Evolutionary conservation across 1,140 invertebrate species (phyloP), one percentile per base, ranked within the genome.

Genomic region (Dendrolimus kikuchii): DNA sequence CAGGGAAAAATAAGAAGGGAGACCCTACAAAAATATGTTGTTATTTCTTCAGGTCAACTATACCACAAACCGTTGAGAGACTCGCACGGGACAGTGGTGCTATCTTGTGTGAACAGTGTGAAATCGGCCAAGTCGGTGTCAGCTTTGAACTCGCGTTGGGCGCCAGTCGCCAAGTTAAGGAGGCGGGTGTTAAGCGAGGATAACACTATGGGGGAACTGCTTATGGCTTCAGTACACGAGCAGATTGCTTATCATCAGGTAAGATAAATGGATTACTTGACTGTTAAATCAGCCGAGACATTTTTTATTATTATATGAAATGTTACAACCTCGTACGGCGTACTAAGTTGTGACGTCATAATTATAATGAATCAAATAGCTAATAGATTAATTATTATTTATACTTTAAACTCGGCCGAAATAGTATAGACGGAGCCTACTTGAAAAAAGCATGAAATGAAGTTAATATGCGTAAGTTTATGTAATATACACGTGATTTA

Each of bases 181-280:
- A 89, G 91, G 23, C 86, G 91, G 48, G 79, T 89, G 6, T 83
- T 89, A n/a, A 89, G 87, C 40, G 88, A 94, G 59, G 93, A 95
- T 61, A 93, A 92, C 64, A 93, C 91, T 51, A 93, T 96, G 38
- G 91, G 91, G 1, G 95, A 97, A 62, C 89, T 95, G 64, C 89
- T 96, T 9, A 93, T 96, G 90, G 91, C 92, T 40, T 95, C 94
- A 9, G 93, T 96, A 53, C 92, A 94, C 63, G 96, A 98, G 51
- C 96, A 98, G 89, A 95, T 99, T 54, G 91, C 93, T 38, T 99
- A 98, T 80, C 94, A 98, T 73, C 95, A 98, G 89, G 93, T 84
- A 23, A 50, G 41, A 6, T 23, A 23, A 23, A 23, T 23, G 1
- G 23, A 23, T 23, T 23, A 23, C 23, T 23, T 2, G 23, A 23